phyloP scores from a whole-genome alignment of 2,113 vertebrate species.

The Syngnathus floridae region DNA sequence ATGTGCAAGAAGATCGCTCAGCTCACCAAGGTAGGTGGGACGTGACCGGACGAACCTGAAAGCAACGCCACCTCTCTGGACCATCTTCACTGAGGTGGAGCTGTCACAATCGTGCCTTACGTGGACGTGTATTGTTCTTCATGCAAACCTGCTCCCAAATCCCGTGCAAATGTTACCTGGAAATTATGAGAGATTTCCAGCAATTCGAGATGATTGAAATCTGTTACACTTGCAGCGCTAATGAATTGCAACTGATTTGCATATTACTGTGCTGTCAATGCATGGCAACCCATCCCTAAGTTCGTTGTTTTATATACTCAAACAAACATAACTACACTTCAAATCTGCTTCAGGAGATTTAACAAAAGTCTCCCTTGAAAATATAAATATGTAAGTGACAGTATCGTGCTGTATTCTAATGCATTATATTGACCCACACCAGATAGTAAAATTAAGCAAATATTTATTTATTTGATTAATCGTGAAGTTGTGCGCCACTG shows the following conservation, averaged over 20 bases:
- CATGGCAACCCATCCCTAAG: neutral
- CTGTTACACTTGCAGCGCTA: neutral
- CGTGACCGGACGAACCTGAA: conserved; percentile 6
- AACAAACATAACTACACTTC: too few species aligned
- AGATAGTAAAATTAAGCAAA: too few species aligned
- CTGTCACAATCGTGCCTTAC: neutral
- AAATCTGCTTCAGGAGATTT: too few species aligned
- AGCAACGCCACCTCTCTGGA: neutral
- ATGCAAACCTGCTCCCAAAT: neutral
- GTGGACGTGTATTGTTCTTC: neutral
- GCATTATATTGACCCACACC: neutral
- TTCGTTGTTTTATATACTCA: neutral
- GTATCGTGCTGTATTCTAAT: neutral
- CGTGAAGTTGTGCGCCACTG: too few species aligned
- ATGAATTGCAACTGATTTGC: neutral
- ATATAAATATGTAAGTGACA: too few species aligned
- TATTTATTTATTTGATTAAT: too few species aligned
- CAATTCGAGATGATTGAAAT: neutral
- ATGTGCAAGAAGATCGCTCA: conserved; percentile 99
- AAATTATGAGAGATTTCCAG: neutral
- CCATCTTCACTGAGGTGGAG: neutral
- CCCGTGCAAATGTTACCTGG: neutral
- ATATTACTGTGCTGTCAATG: neutral
- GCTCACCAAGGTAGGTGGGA: conserved; percentile 88
- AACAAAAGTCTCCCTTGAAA: too few species aligned